Percentiles rank a stretch among this genome's conserved stretches.
Evolutionary conservation across 1,140 invertebrate species (phyloP).

Genomic region (Pectinophora gossypiella): DNA sequence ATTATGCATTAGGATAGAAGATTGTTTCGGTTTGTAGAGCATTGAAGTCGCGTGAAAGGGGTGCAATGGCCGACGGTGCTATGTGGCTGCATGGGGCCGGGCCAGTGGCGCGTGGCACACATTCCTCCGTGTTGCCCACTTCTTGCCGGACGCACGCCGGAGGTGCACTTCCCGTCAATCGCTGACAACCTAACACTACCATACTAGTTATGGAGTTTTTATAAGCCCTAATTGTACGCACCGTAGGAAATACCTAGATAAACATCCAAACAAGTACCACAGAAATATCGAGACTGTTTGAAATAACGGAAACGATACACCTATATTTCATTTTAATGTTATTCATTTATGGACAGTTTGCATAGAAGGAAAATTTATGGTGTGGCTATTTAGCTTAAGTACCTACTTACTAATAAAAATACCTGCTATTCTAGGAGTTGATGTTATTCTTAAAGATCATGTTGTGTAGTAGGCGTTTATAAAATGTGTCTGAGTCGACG

Average conservation of each 20-base stretch:
- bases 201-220: background rate
- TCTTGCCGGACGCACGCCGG: constrained; percentile 47
- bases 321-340: too few relatives aligned
- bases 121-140: constrained; percentile 62
- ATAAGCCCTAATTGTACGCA: background rate
- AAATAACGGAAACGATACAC: too few relatives aligned
- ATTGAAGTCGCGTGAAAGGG: constrained; percentile 66
- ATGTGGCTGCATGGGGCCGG: constrained; percentile 16
- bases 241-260: too few relatives aligned
- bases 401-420: too few relatives aligned
- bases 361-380: too few relatives aligned
- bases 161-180: constrained; percentile 44
- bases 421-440: too few relatives aligned
- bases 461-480: too few relatives aligned
- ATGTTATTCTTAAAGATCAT: too few relatives aligned
- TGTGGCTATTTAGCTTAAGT: too few relatives aligned
- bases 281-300: too few relatives aligned
- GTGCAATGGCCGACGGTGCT: constrained; percentile 64
- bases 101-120: constrained; percentile 63
- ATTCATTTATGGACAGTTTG: too few relatives aligned
- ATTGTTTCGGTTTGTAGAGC: constrained; percentile 65
- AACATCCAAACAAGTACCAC: too few relatives aligned
- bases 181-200: background rate
- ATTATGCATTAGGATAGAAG: constrained; percentile 50
- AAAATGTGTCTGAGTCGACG: constrained; percentile 14